phyloP scores from a whole-genome alignment of 1,140 invertebrate genomes.

The Anthonomus grandis region DNA sequence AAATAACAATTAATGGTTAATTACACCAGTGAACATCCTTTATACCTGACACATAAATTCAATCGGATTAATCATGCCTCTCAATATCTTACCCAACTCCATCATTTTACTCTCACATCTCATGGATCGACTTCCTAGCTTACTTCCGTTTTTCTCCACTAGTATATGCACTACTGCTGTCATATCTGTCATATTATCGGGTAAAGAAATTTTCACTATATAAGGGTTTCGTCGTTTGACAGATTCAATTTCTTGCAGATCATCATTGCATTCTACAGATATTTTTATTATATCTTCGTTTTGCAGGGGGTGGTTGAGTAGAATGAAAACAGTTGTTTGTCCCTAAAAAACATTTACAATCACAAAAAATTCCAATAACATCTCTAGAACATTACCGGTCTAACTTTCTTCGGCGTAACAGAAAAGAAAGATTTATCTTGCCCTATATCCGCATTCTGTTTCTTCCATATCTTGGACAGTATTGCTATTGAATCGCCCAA shows the following conservation, averaged over 20 bases:
- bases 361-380: too few relatives aligned
- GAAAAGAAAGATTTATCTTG: constrained; percentile 68
- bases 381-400: constrained; percentile 70
- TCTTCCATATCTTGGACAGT: constrained; percentile 61
- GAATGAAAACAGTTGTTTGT: constrained; percentile 75
- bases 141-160: constrained; percentile 73
- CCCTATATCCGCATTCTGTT: constrained; percentile 52
- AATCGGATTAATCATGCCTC: constrained; percentile 72
- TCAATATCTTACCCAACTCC: constrained; percentile 76
- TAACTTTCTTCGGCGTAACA: constrained; percentile 75
- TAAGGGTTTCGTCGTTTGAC: constrained; percentile 78
- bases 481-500: constrained; percentile 72
- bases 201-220: constrained; percentile 75
- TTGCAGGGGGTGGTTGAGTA: constrained; percentile 71
- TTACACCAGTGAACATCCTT: too few relatives aligned
- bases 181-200: constrained; percentile 72
- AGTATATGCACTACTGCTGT: constrained; percentile 77
- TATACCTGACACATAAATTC: constrained; percentile 84
- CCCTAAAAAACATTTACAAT: constrained; percentile 58
- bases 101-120: constrained; percentile 80
- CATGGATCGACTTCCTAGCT: constrained; percentile 72
- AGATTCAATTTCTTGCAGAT: constrained; percentile 67
- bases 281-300: constrained; percentile 71
- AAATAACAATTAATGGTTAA: too few relatives aligned
- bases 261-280: constrained; percentile 73